Percentiles rank a stretch among this genome's conserved stretches.
Evolutionary conservation across 2,888 invertebrate genomes (phyloP).

Genomic region (Antitype chi): DNA sequence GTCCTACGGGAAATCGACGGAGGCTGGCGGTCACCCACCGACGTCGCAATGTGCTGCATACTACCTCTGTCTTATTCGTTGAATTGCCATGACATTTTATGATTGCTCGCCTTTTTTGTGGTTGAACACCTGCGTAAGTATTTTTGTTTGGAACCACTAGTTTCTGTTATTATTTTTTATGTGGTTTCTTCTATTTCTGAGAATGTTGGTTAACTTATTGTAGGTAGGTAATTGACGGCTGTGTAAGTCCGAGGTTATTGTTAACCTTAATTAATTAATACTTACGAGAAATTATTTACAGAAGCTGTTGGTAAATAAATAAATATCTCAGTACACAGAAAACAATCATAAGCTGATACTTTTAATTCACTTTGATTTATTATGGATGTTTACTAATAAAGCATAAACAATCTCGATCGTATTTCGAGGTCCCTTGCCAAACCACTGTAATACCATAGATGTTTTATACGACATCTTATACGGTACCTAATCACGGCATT

Average conservation of each 20-base stretch:
- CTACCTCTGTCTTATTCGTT: slow-evolving; percentile 5
- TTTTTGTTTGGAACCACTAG: neutral
- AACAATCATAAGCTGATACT: neutral
- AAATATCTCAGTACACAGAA: neutral
- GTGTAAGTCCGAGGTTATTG: neutral
- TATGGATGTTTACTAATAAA: neutral
- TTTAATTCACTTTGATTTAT: neutral
- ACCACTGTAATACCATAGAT: neutral
- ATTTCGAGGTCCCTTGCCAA: too few species aligned
- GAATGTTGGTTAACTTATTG: neutral
- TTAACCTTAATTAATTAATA: neutral
- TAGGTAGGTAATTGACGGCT: neutral
- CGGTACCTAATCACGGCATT: neutral
- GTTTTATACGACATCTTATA: neutral
- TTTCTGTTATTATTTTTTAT: neutral
- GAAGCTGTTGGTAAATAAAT: neutral
- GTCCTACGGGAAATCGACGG: slow-evolving; percentile 67
- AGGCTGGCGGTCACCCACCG: slow-evolving; percentile 61
- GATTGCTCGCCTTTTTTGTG: slow-evolving; percentile 12
- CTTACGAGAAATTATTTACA: neutral
- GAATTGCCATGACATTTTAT: slow-evolving; percentile 27
- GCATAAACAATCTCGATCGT: neutral
- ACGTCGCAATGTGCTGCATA: slow-evolving; percentile 32
- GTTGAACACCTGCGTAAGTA: neutral
- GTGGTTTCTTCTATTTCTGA: neutral